Base-by-base conservation (phyloP, 2,797 vertebrate genomes). In the Anomalospiza imberbis region DNA sequence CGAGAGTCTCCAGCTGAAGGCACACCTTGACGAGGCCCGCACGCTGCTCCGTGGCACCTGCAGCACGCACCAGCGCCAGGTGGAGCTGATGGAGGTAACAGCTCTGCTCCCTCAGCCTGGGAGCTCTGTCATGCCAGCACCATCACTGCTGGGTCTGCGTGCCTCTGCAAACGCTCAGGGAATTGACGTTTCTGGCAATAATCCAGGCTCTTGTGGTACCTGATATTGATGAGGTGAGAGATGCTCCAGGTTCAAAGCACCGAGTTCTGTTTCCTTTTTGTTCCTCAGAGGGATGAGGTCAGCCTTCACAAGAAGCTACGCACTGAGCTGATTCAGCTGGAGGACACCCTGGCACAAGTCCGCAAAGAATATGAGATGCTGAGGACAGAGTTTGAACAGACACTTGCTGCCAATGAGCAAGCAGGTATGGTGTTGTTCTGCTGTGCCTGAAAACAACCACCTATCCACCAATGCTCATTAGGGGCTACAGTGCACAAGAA, bases 361-460 rank as follows among this genome's bases (percentile, higher is more conserved):
- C 98, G 99, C 93, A 99, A 99, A 97, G 99, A 99, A 91, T 99
- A 99, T 5, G 99, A 99, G 96, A 99, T 99, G 99, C 88, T 99
- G 95, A 98, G 99, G 92, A 99, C 99, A 36, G 99, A 99, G 67
- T 99, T 99, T 94, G 99, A 99, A 78, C 99, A 99, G 97, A 99
- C 99, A 0, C 98, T 99, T 19, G 99, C 99, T 22, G 99, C 99
- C 94, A 99, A 99, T 25, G 99, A 99, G 81, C 99, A 99, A 98
- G 99, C 99, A 54, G 51, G 36, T 60, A 38, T 19, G 58, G 12
- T 38, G 58, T 9, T 60, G 25, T 26, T 83, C 18, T 79, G 17
- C 42, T 72, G 12, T 44, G 5, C 20, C 74, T 77, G 13, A 74
- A 91, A 80, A 10, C 4, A 13, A 26, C 6, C 3, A 5, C 10